Conservation (phyloP, 2,113 vertebrate species). For the Chionomys nivalis region DNA sequence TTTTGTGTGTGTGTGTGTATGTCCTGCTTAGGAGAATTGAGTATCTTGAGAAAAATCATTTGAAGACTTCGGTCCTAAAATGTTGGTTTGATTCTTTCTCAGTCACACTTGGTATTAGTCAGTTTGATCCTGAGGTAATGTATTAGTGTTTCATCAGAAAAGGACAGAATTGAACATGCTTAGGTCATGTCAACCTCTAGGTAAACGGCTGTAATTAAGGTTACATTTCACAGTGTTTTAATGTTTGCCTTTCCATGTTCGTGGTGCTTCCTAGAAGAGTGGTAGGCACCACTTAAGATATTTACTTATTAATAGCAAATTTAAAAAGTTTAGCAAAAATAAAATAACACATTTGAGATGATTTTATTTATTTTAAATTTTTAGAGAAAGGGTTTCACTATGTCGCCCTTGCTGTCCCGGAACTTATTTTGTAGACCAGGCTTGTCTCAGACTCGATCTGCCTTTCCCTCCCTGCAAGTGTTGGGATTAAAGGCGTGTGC, state of each 20-base stretch:
- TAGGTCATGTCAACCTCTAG: neutral
- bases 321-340: neutral
- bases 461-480: neutral
- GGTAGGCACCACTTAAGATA: neutral
- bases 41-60: neutral
- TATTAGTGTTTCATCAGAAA: constrained; percentile 23
- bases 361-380: neutral
- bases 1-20: neutral
- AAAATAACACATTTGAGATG: neutral
- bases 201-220: neutral
- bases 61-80: constrained; percentile 27
- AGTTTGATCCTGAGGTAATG: neutral
- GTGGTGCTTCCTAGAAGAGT: neutral
- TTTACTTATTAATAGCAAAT: constrained; percentile 22
- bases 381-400: neutral
- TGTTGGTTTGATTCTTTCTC: neutral
- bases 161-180: neutral
- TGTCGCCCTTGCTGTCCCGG: neutral
- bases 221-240: neutral
- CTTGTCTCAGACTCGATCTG: neutral
- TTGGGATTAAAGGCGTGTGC: neutral
- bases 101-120: neutral
- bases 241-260: neutral
- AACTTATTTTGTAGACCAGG: neutral
- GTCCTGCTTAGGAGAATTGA: neutral